These are phyloP conservation scores for Anthopleura xanthogrammica DNA, from an alignment of 92 coral and sea anemone species.

Conservation along the genomic window DNA sequence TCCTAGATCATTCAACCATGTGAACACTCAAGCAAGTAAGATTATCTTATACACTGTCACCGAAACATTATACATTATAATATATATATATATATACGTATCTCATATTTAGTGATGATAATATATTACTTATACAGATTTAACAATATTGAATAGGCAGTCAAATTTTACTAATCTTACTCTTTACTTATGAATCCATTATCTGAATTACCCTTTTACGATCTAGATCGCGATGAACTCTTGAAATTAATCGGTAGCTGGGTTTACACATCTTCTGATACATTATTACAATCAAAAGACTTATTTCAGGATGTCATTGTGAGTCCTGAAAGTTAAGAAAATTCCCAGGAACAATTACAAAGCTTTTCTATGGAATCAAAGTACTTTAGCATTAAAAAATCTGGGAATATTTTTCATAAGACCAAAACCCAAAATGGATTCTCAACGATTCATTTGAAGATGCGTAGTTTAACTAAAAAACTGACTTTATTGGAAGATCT, in stretches of 20 bases:
- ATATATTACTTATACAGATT: no score
- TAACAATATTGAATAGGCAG: no score
- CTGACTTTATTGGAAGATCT: neutral
- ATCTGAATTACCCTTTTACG: slow-evolving; percentile 20
- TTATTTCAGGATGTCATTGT: neutral
- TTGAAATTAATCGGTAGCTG: neutral
- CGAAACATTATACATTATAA: neutral
- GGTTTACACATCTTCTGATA: neutral
- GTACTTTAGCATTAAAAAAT: neutral
- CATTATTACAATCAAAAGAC: neutral
- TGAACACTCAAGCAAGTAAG: neutral
- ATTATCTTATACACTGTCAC: neutral
- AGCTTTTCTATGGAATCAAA: neutral
- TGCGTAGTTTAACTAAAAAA: neutral
- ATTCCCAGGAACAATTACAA: neutral
- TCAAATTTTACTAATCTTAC: no score
- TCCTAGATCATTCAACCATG: neutral
- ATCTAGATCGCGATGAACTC: slow-evolving; percentile 3
- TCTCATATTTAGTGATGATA: no score
- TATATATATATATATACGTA: no score
- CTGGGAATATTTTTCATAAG: neutral
- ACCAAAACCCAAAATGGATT: neutral
- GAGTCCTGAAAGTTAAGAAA: neutral
- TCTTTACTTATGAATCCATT: slow-evolving; percentile 10
- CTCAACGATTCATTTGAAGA: neutral